Evolutionary conservation across 1,140 invertebrate species (phyloP), one percentile per base, ranked within the genome.

Genomic region (Delia radicum): DNA sequence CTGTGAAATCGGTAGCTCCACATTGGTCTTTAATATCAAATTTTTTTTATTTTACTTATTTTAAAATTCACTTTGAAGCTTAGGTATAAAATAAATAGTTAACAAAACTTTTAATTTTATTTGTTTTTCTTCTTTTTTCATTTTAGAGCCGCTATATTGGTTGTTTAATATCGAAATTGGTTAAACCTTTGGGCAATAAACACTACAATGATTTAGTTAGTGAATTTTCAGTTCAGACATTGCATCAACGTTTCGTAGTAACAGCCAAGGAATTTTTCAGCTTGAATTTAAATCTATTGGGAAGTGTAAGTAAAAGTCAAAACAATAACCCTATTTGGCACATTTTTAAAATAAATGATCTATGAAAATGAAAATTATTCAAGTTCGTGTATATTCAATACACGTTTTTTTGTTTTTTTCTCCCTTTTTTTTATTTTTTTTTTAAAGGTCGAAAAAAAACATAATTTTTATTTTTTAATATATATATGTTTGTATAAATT

Each of bases 231-330:
- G 46, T 85, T 24, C 84, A 85, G 48, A 80, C 83, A 0, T 31
- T 85, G 3, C 84, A 85, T 77, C 83, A 85, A 63, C 80, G 79
- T 2, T 85, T 83, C 65, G 76, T 80, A 24, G 78, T 85, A 4
- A 82, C 81, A 0, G 84, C 84, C 15, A 85, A 85, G 77, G 81
- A 85, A 12, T 85, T 85, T 69, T 85, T 85, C 7, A 81, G 69
- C 46, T 78, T 85, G 2, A 85, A 85, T 76, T 33, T 85, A 55
- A 78, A 79, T 28, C 67, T 85, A 0, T 65, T 85, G 5, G 82
- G 83, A 24, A 82, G 79, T 48, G 83, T 85, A 74, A 78, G 80
- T 80, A 74, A 18, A 26, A 28, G 61, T 42, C 10, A 42, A 42
- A 10, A 4, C 37, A 42, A 15, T 33, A 33, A 12, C 3, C 1